A percentile compares a stretch with the other conserved stretches of the same genome.
Conservation (phyloP, 1,140 invertebrate genomes). For the Andrena cerasifolii region DNA sequence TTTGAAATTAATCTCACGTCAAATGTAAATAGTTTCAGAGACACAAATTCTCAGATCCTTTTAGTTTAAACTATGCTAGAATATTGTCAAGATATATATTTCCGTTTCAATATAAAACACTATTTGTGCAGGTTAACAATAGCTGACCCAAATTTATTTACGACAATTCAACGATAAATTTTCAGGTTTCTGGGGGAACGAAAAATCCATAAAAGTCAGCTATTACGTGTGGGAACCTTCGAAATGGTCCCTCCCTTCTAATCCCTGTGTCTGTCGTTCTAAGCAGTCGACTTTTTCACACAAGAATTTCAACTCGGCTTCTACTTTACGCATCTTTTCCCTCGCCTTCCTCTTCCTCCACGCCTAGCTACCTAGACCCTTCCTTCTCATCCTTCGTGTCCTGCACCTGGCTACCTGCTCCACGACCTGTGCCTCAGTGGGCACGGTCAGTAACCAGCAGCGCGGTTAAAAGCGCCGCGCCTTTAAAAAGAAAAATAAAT, state of each 20-base stretch:
- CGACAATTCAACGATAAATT: background rate
- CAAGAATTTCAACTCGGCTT: conserved; percentile 47
- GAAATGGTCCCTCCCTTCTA: background rate
- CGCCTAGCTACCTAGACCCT: conserved; percentile 26
- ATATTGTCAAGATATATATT: too few relatives aligned
- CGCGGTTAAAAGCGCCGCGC: conserved; percentile 52
- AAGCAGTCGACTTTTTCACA: conserved; percentile 28
- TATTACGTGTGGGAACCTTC: background rate
- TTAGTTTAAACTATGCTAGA: too few relatives aligned
- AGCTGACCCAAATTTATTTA: background rate
- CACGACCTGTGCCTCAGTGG: conserved; percentile 51
- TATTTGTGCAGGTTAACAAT: too few relatives aligned
- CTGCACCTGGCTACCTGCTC: conserved; percentile 75
- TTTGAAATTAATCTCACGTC: too few relatives aligned
- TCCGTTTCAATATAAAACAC: too few relatives aligned
- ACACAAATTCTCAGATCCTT: background rate
- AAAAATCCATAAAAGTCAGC: background rate
- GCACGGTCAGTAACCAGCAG: conserved; percentile 50
- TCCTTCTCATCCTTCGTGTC: conserved; percentile 60
- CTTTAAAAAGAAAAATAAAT: conserved; percentile 55
- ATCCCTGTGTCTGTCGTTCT: background rate
- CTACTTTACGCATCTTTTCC: conserved; percentile 47
- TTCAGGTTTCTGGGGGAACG: too few relatives aligned
- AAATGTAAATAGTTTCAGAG: too few relatives aligned
- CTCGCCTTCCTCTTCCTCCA: conserved; percentile 26